Conservation (phyloP, 2,888 invertebrate genomes). For the Cybosia mesomella region DNA sequence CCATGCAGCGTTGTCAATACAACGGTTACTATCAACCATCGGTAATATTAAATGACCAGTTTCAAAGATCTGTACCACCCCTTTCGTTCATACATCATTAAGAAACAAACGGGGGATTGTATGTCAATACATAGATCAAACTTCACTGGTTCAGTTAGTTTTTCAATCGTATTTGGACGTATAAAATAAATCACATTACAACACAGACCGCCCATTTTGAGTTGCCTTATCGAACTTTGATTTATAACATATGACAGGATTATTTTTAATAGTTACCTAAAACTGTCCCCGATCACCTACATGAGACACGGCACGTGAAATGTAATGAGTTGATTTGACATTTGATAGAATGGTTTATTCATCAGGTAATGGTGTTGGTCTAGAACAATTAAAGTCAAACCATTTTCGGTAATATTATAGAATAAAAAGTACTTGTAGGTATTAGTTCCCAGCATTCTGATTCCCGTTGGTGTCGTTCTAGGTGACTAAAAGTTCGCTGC, state of each 20-base stretch:
- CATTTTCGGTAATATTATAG: background rate
- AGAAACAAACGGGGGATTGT: conserved; percentile 11
- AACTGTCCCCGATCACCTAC: conserved; percentile 64
- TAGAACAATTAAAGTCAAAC: background rate
- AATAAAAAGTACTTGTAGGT: background rate
- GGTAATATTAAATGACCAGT: conserved; percentile 65
- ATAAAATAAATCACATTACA: conserved; percentile 80
- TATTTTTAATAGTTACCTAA: conserved; percentile 76
- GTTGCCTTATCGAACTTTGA: conserved; percentile 81
- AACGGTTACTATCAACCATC: conserved; percentile 66
- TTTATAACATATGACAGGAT: conserved; percentile 79
- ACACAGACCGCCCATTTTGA: conserved; percentile 80
- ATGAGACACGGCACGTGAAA: conserved; percentile 42
- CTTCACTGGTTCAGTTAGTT: conserved; percentile 54
- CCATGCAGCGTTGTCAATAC: conserved; percentile 68
- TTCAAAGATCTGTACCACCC: conserved; percentile 43
- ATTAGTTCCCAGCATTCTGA: background rate
- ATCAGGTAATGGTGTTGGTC: background rate
- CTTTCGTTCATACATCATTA: conserved; percentile 20
- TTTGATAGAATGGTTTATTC: conserved; percentile 11
- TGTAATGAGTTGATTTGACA: conserved; percentile 25
- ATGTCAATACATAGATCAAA: conserved; percentile 33
- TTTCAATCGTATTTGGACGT: conserved; percentile 66
- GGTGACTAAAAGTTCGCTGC: too few relatives aligned
- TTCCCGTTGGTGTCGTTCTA: too few relatives aligned